Evolutionary conservation across 2,888 invertebrate species (phyloP), one percentile per base, ranked within the genome.

Genomic region (Lottia gigantea): DNA sequence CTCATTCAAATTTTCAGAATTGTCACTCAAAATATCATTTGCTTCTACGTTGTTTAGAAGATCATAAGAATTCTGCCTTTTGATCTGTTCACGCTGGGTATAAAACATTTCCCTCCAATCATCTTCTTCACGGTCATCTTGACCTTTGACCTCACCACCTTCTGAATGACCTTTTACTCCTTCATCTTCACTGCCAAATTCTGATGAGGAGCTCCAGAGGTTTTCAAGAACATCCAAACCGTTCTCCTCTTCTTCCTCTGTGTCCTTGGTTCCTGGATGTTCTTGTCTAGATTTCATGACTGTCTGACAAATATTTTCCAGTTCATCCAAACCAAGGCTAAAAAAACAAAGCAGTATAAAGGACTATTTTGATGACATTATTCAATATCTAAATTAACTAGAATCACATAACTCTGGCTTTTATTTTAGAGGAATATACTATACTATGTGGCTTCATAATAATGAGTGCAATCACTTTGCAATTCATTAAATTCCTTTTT

Each of bases 71-170:
- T 40, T 40, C 40, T 40, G 40, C 40, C 40, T 40, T 40, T 40
- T 40, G 11, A 40, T 40, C 40, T 40, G 7, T 11, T 71, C 62
- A 61, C 73, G 74, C 66, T 78, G 79, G 8, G 78, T 73, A 31
- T 67, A 73, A 64, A 63, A 72, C 23, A 77, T 74, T 25, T 76
- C 77, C 46, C 61, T 55, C 71, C 69, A 47, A 66, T 79, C 76
- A 66, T 76, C 77, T 46, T 73, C 72, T 49, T 74, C 68, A 62
- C 19, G 19, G n/a, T 47, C 46, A 19, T 40, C 46, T 23, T 31
- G 19, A 16, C 47, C 62, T 25, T 62, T 63, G 19, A 70, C 61
- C n/a, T 71, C 66, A 45, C 67, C 67, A 26, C 49, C 66, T 15
- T 31, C 46, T n/a, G 45, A 25, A 26, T 66, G 46, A 23, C 47